Conservation (phyloP, 2,797 vertebrate genomes). For the Pangasius sanitwongsei region DNA sequence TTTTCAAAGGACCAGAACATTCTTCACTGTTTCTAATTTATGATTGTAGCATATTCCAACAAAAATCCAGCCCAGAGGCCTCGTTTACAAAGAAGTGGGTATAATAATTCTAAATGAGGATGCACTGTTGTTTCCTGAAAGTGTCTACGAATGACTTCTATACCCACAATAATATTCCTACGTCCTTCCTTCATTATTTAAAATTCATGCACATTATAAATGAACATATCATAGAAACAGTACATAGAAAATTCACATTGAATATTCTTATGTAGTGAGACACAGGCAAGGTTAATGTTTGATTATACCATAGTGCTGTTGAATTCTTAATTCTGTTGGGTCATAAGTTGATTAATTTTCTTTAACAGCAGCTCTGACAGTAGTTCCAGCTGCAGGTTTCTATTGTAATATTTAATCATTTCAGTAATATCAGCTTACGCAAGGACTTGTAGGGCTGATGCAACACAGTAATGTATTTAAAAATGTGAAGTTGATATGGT, state of each 20-base stretch:
- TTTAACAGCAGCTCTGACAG: background rate
- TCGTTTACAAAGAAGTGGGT: background rate
- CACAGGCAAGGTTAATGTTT: background rate
- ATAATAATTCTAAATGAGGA: background rate
- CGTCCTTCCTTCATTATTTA: background rate
- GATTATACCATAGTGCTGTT: background rate
- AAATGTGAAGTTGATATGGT: background rate
- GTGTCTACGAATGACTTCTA: background rate
- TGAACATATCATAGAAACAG: background rate
- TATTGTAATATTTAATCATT: background rate
- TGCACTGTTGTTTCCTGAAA: background rate
- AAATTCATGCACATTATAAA: background rate
- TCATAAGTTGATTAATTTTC: background rate
- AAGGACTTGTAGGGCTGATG: background rate
- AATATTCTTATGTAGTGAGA: background rate
- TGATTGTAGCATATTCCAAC: background rate
- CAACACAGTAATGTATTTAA: background rate
- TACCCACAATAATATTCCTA: background rate
- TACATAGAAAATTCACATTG: background rate
- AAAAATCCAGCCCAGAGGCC: constrained; percentile 14
- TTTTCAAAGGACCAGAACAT: constrained; percentile 12
- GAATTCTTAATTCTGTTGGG: background rate
- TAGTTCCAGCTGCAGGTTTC: background rate
- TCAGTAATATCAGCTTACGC: background rate
- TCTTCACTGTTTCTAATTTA: constrained; percentile 22